Base-by-base conservation (phyloP, 1,140 invertebrate genomes). In the Protaetia brevitarsis region DNA sequence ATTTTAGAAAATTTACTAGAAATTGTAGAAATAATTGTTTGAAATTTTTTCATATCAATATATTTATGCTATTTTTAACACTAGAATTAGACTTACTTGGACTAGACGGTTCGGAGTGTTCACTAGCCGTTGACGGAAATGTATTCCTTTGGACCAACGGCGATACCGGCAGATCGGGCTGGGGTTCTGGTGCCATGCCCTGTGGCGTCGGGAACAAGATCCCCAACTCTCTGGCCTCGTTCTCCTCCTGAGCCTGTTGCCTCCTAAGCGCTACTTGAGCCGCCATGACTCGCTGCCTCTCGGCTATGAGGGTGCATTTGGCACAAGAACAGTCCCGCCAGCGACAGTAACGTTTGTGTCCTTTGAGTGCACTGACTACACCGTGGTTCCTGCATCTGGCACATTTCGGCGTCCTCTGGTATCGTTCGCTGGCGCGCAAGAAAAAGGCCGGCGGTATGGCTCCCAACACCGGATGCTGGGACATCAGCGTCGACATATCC, bases 271-370 rank as follows among this genome's bases (percentile, higher is more conserved):
- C 95, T 26, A 97, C 95, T 86, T 95, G 93, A 61, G 96, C 96
- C 23, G 97, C 97, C 97, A 99, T 99, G n/a, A 99, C 96, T 11
- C 96, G 84, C 79, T 99, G 97, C 71, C 97, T 83, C 82, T 99
- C 97, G 0, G 96, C 96, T 62, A 99, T 98, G n/a, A 99, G 86
- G 0, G 95, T 97, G 82, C 97, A 99, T 83, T 98, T 99, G 37
- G 95, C 94, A 82, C 97, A 97, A 58, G 92, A 88, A 82, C 95
- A 97, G 78, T 97, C 95, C 64, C 94, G 83, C 95, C 95, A 98
- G 58, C 95, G 86, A 79, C 96, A 99, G 80, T 96, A 98, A 0
- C 96, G 86, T 80, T 99, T 99, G 84, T 99, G 96, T 2, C 96
- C 94, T 81, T 99, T 99, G 16, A 99, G 84, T 1, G 96, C 96